These are phyloP conservation scores for Capitella teleta DNA, from an alignment of 1,140 invertebrate species.

Conservation along the genomic window DNA sequence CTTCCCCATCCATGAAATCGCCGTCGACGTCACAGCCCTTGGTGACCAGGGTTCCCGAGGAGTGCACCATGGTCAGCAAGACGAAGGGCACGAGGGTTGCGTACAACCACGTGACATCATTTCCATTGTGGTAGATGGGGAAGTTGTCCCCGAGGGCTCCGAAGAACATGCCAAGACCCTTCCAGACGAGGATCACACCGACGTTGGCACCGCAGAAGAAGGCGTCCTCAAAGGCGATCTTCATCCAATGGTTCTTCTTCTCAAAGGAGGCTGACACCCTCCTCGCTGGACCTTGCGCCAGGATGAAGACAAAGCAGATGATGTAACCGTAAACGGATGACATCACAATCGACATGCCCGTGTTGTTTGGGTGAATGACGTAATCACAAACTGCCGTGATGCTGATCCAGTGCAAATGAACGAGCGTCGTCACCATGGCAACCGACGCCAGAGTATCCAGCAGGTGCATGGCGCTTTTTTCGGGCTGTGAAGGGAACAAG, in stretches of 20 bases:
- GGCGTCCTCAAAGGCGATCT: constrained; percentile 2
- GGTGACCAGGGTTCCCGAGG: constrained; percentile 6
- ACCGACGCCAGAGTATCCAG: not conserved
- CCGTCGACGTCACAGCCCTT: constrained; percentile 11
- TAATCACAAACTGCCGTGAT: constrained; percentile 1
- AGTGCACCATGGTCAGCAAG: not conserved
- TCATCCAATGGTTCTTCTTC: too few species aligned
- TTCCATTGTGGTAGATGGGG: not conserved
- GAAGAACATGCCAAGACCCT: constrained; percentile 4
- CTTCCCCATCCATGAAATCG: not conserved
- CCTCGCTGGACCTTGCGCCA: too few species aligned
- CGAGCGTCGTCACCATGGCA: constrained; percentile 1
- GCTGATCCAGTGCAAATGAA: constrained; percentile 9
- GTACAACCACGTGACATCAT: not conserved
- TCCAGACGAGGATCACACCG: constrained; percentile 6
- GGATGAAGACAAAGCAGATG: too few species aligned
- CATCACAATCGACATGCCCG: not conserved
- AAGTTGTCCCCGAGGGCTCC: not conserved
- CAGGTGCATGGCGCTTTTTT: not conserved
- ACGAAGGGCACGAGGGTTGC: constrained; percentile 1
- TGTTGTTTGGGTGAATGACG: constrained; percentile 4
- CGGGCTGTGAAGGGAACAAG: not conserved
- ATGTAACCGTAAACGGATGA: constrained; percentile 5
- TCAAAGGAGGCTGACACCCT: too few species aligned
- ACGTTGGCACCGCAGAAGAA: constrained; percentile 6